These are phyloP conservation scores for Troides oblongomaculatus DNA, from an alignment of 2,888 invertebrate species.

Conservation along the genomic window DNA sequence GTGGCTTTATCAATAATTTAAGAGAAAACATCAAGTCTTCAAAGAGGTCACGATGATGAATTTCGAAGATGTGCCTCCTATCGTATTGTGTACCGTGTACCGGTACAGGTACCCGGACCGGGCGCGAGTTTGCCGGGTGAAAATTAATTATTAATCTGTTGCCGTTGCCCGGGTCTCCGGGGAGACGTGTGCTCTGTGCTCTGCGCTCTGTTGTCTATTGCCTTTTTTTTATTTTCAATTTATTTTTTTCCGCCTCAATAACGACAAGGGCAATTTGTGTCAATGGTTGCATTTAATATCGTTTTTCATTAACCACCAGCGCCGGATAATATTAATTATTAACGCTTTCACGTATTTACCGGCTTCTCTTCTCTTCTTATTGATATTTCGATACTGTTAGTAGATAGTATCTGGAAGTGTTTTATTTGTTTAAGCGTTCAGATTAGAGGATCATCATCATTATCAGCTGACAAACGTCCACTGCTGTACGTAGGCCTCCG, in stretches of 20 bases:
- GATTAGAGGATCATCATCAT: too few species aligned
- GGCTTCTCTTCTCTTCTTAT: too few species aligned
- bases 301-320: constrained; percentile 12
- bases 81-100: constrained; percentile 69
- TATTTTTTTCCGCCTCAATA: constrained; percentile 62
- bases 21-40: too few species aligned
- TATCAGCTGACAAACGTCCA: too few species aligned
- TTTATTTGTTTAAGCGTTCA: too few species aligned
- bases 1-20: too few species aligned
- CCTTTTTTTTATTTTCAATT: constrained; percentile 53
- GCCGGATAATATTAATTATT: not conserved
- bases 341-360: too few species aligned
- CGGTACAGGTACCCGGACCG: constrained; percentile 60
- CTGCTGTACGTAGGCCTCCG: too few species aligned
- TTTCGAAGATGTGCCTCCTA: constrained; percentile 46
- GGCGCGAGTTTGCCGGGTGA: constrained; percentile 59
- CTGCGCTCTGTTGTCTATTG: constrained; percentile 47
- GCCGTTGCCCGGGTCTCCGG: constrained; percentile 59
- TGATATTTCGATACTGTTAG: too few species aligned
- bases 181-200: constrained; percentile 47
- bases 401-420: too few species aligned
- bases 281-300: constrained; percentile 46
- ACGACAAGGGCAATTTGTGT: constrained; percentile 62
- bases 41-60: constrained; percentile 47
- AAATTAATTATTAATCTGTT: constrained; percentile 78